Conservation (phyloP, 2,888 invertebrate species). For the Monopis laevigella region DNA sequence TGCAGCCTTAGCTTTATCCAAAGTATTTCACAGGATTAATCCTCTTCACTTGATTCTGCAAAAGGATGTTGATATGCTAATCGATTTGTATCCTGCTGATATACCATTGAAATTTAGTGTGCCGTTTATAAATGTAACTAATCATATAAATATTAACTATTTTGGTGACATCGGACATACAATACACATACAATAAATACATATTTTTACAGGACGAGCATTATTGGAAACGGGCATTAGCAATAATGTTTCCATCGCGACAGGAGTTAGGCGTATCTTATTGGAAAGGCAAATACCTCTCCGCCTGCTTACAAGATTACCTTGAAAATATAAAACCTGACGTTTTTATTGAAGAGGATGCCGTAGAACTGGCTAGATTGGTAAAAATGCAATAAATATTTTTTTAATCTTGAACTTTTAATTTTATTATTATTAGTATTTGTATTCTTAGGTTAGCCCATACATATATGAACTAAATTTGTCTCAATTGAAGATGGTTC, state of each 20-base stretch:
- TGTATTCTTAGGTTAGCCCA: slow-evolving; percentile 41
- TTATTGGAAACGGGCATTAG: slow-evolving; percentile 70
- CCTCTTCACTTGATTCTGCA: slow-evolving; percentile 64
- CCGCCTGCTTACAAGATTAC: slow-evolving; percentile 50
- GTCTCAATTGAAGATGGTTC: slow-evolving; percentile 62
- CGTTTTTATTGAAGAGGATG: slow-evolving; percentile 48
- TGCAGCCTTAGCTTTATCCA: slow-evolving; percentile 39
- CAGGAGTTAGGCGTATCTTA: slow-evolving; percentile 51
- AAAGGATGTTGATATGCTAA: slow-evolving; percentile 64
- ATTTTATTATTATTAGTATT: background rate
- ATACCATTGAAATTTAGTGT: slow-evolving; percentile 67
- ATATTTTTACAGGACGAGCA: slow-evolving; percentile 60
- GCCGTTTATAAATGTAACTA: slow-evolving; percentile 54
- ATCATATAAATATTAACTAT: too few relatives aligned
- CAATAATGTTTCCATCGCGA: slow-evolving; percentile 40
- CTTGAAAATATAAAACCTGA: slow-evolving; percentile 51
- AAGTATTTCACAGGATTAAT: slow-evolving; percentile 53
- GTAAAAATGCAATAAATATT: slow-evolving; percentile 24
- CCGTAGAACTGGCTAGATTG: slow-evolving; percentile 41
- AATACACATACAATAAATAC: too few relatives aligned
- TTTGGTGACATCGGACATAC: too few relatives aligned
- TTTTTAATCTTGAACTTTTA: background rate
- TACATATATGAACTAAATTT: slow-evolving; percentile 59
- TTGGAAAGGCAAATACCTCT: slow-evolving; percentile 70
- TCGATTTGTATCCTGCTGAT: slow-evolving; percentile 69